Conservation (phyloP, 2,797 vertebrate species). For the Halcyon chelicuti region DNA sequence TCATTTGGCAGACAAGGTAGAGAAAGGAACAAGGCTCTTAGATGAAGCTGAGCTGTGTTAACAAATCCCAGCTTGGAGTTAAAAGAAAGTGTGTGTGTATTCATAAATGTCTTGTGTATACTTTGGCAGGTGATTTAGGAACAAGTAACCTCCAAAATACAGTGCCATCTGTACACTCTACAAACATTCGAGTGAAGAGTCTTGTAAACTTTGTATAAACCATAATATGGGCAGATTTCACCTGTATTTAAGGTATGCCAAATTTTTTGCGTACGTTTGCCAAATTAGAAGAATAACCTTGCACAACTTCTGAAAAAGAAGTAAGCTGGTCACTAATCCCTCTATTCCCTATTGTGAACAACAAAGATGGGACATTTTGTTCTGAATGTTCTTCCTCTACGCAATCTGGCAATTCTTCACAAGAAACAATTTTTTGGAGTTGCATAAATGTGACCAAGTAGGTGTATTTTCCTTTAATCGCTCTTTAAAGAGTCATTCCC, state of each 20-base stretch:
- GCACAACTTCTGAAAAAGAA: neutral
- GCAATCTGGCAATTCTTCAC: neutral
- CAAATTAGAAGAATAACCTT: neutral
- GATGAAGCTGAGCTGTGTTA: neutral
- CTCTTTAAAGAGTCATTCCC: neutral
- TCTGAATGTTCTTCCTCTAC: neutral
- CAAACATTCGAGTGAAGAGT: neutral
- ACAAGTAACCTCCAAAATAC: neutral
- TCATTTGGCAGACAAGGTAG: neutral
- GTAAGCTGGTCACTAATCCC: neutral
- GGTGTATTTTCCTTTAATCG: neutral
- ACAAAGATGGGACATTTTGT: neutral
- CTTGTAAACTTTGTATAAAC: neutral
- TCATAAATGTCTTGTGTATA: neutral
- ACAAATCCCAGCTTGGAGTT: neutral
- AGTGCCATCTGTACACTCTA: neutral
- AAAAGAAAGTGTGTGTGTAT: neutral
- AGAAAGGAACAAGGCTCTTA: neutral
- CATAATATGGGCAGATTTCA: neutral
- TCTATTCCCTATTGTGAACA: neutral
- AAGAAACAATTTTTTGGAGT: neutral
- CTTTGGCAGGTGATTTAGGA: neutral
- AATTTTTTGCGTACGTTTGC: neutral
- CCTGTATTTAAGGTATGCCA: accelerated
- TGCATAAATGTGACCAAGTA: neutral